These are phyloP conservation scores for Pelodytes ibericus DNA, from an alignment of 2,797 vertebrate species.

Conservation along the genomic window DNA sequence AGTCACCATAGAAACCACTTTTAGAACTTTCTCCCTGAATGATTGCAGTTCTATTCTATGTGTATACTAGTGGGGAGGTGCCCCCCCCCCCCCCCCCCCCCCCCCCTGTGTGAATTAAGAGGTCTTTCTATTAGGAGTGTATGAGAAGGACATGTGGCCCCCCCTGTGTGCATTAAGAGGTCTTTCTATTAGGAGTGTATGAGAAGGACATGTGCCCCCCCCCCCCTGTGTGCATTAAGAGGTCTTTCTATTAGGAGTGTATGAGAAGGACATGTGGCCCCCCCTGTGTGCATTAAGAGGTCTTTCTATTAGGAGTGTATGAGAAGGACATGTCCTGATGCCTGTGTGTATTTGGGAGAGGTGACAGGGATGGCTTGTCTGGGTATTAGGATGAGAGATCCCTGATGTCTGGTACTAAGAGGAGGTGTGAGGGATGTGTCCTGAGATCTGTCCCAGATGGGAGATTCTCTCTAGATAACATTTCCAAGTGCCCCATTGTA, in stretches of 20 bases:
- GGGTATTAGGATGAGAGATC: not conserved
- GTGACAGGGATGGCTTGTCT: not conserved
- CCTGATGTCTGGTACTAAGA: constrained; percentile 26
- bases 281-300: not conserved
- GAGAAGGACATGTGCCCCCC: not conserved
- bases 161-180: not conserved
- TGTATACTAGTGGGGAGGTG: no score
- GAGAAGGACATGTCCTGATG: not conserved
- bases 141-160: not conserved
- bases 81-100: no score
- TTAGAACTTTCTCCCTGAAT: no score
- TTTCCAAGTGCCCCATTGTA: no score
- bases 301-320: not conserved
- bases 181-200: not conserved
- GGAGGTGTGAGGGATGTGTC: constrained; percentile 19
- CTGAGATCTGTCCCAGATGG: no score
- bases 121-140: not conserved
- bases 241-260: no score
- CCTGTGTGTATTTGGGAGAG: not conserved
- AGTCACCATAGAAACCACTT: no score
- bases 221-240: not conserved
- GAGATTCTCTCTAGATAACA: no score
- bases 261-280: constrained; percentile 4
- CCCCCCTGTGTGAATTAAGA: no score
- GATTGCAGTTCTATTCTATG: no score